Evolutionary conservation across 2,113 vertebrate species (phyloP), one percentile per base, ranked within the genome.

Genomic region (Microcebus ravelobensis): DNA sequence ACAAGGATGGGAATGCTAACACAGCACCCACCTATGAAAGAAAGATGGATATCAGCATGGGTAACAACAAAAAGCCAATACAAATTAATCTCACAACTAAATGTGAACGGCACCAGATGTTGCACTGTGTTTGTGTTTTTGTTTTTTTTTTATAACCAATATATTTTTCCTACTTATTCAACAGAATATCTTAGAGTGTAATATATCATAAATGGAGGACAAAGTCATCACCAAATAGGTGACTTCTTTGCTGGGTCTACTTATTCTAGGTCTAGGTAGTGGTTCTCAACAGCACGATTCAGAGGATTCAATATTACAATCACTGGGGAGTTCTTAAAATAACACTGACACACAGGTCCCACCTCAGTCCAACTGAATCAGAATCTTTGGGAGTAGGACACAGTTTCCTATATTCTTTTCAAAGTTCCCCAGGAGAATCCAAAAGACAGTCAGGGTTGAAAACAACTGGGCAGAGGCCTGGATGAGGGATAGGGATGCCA

Each of bases 1-100:
- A 99, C 87, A 99, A 98, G 10, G 99, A 99, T 15, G 99, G 99
- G 96, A 99, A 98, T 25, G 99, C 99, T 97, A 99, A 98, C 80
- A 99, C 99, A 98, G 99, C 94, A 70, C 99, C 99, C 94, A 99
- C 99, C 99, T 99, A 96, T 0, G 87, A 70, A 7, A 79, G 29
- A 97, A 97, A 91, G 91, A 84, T 20, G 79, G 42, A 61, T 17
- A 96, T 70, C 25, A 96, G 65, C 63, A 50, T 23, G 59, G 12
- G 29, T 39, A 71, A 77, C 14, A 55, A 73, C 13, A 68, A 94
- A 83, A 91, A 36, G 71, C 73, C 77, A 96, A 83, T 15, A 95
- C 11, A 59, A 90, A 74, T 68, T 57, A 77, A 86, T 74, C 27
- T 94, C 61, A 88, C 14, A 96, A 80, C 27, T 94, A 89, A 93